A percentile compares a stretch with the other conserved stretches of the same genome.
Conservation (phyloP, 2,888 invertebrate species). For the Siphlonurus alternatus region DNA sequence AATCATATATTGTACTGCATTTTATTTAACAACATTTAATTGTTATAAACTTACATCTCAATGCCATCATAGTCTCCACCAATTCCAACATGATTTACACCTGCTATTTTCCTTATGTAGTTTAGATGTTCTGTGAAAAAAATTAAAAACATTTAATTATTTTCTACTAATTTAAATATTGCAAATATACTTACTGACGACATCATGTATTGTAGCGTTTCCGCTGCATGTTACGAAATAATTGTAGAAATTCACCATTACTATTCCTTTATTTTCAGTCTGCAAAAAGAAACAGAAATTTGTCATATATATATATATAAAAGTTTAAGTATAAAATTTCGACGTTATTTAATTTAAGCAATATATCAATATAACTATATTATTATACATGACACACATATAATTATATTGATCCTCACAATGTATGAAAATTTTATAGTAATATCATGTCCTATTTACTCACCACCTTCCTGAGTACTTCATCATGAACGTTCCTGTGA, state of each 20-base stretch:
- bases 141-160: background rate
- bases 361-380: no score
- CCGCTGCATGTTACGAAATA: constrained; percentile 20
- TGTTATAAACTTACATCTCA: no score
- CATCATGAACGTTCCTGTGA: constrained; percentile 28
- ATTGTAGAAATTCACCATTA: constrained; percentile 27
- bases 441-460: no score
- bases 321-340: no score
- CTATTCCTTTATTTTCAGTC: constrained; percentile 23
- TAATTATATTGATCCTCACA: no score
- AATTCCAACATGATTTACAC: background rate
- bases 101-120: background rate
- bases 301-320: no score
- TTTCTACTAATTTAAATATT: background rate
- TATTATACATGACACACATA: no score
- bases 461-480: constrained; percentile 22
- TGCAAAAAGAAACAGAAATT: background rate
- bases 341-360: no score
- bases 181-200: constrained; percentile 20
- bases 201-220: constrained; percentile 21
- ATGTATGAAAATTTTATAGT: no score
- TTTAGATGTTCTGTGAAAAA: constrained; percentile 15
- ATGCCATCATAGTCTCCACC: background rate
- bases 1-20: no score
- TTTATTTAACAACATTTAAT: no score